A percentile compares a stretch with the other conserved stretches of the same genome.
phyloP scores from a whole-genome alignment of 30 jellyfish, hydroid and myxozoan genomes.

The Sanderia malayensis region DNA sequence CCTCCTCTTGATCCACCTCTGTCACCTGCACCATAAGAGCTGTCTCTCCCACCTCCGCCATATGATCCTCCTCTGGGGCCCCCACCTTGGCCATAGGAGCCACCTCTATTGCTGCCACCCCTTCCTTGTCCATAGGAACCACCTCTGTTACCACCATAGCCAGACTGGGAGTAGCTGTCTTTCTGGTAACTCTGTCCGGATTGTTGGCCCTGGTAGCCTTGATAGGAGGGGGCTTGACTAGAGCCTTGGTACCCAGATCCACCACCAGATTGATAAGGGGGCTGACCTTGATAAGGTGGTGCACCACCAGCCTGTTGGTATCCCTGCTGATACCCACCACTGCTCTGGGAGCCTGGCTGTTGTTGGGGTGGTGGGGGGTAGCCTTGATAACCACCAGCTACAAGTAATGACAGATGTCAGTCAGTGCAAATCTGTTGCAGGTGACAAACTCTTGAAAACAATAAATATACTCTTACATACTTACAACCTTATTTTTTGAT shows the following conservation, averaged over 20 bases:
- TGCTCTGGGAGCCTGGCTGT: conserved; percentile 7
- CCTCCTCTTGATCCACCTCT: conserved; percentile 58
- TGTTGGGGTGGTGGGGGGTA: conserved; percentile 37
- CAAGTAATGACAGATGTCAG: no score
- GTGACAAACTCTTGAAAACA: no score
- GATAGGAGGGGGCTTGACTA: conserved; percentile 30
- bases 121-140: conserved; percentile 48
- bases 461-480: no score
- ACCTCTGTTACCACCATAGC: conserved; percentile 35
- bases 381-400: conserved; percentile 44
- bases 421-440: no score
- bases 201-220: conserved; percentile 28
- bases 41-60: conserved; percentile 42
- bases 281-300: conserved; percentile 21
- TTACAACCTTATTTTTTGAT: no score
- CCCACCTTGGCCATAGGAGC: background rate
- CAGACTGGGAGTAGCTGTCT: conserved; percentile 25
- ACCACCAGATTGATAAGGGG: background rate
- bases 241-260: conserved; percentile 29
- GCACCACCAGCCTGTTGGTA: conserved; percentile 9
- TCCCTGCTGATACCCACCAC: conserved; percentile 35
- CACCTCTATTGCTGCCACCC: conserved; percentile 23
- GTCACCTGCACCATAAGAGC: conserved; percentile 34
- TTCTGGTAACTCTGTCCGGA: conserved; percentile 14
- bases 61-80: conserved; percentile 42